Conservation (phyloP, 2,888 invertebrate genomes). For the Lomographa bimaculata region DNA sequence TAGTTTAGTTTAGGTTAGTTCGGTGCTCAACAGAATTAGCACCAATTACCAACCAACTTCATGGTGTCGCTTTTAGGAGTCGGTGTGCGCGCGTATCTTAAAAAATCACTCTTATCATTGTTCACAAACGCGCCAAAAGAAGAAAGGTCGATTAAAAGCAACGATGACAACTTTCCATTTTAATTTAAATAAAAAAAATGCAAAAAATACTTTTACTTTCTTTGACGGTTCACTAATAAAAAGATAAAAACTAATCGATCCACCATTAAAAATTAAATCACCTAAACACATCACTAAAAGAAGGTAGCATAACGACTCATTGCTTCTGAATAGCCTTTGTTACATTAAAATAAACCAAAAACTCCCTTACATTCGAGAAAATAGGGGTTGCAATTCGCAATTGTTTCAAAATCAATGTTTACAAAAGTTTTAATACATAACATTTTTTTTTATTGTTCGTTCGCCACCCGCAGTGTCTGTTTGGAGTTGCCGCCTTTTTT, state of each 20-base stretch:
- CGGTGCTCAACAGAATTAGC: no score
- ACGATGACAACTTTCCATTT: no score
- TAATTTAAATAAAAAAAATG: no score
- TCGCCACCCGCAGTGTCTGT: constrained; percentile 54
- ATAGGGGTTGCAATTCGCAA: constrained; percentile 16
- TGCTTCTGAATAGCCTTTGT: constrained; percentile 27
- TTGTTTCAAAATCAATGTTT: constrained; percentile 34
- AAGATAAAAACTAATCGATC: constrained; percentile 8
- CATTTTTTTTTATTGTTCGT: constrained; percentile 22
- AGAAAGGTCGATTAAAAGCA: no score
- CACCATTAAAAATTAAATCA: constrained; percentile 21
- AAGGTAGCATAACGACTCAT: constrained; percentile 31
- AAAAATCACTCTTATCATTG: no score
- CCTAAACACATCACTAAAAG: constrained; percentile 9
- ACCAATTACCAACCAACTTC: no score
- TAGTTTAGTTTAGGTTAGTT: no score
- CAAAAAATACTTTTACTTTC: no score
- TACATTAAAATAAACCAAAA: constrained; percentile 8
- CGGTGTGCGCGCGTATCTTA: no score
- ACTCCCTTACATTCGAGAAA: constrained; percentile 1
- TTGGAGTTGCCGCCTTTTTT: constrained; percentile 41
- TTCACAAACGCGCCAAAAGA: no score
- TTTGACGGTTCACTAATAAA: background rate
- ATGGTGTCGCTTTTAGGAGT: no score
- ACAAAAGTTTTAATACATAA: constrained; percentile 11